Evolutionary conservation across 2,888 invertebrate species (phyloP).

Genomic region (Miltochrista miniata): DNA sequence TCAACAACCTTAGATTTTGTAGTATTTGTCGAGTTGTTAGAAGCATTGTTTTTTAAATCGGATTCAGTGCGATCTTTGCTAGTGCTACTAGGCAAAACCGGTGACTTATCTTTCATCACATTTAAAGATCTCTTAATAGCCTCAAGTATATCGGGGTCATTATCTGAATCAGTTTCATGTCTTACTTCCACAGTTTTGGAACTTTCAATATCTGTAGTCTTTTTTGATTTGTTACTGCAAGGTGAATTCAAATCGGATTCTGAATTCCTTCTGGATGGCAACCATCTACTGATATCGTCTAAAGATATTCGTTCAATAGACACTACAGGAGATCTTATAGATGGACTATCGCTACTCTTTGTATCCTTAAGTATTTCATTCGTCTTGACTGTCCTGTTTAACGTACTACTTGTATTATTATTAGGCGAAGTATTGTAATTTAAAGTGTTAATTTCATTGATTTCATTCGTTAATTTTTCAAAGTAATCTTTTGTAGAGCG

Average conservation of each 20-base stretch:
- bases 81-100: background rate
- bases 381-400: background rate
- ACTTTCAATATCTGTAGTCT: background rate
- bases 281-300: conserved; percentile 45
- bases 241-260: conserved; percentile 16
- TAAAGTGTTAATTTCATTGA: conserved; percentile 17
- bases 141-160: conserved; percentile 8
- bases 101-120: conserved; percentile 2
- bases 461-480: conserved; percentile 45
- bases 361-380: conserved; percentile 1
- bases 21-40: conserved; percentile 3
- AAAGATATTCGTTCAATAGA: conserved; percentile 38
- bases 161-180: conserved; percentile 6
- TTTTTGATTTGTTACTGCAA: conserved; percentile 6
- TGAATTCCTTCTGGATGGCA: conserved; percentile 40
- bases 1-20: background rate
- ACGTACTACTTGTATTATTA: background rate
- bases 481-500: conserved; percentile 51
- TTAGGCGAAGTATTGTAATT: conserved; percentile 11
- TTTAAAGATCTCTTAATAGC: conserved; percentile 9
- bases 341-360: conserved; percentile 3
- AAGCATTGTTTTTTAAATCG: conserved; percentile 3
- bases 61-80: conserved; percentile 1
- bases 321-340: conserved; percentile 36
- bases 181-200: background rate